phyloP scores from a whole-genome alignment of 2,888 invertebrate species.

The Bombylius discolor region DNA sequence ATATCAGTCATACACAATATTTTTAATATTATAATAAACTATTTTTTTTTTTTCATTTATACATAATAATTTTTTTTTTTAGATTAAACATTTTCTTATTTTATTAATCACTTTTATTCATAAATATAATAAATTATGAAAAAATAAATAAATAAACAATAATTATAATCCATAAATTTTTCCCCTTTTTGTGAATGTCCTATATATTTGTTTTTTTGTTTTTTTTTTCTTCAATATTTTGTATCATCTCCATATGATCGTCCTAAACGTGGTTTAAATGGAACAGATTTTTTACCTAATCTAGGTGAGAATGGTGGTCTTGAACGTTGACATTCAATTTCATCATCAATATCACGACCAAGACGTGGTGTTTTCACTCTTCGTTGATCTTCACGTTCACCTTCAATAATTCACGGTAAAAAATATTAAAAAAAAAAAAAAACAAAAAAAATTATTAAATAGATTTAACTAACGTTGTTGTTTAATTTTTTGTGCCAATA shows the following conservation, averaged over 20 bases:
- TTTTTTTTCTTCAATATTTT: not conserved
- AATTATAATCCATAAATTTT: too few relatives aligned
- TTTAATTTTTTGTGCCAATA: conserved; percentile 3
- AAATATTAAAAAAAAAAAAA: not conserved
- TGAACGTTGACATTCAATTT: conserved; percentile 25
- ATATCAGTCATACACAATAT: too few relatives aligned
- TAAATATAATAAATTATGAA: too few relatives aligned
- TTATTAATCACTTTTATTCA: too few relatives aligned
- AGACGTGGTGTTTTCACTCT: not conserved
- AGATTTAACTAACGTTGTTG: not conserved
- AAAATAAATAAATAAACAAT: too few relatives aligned
- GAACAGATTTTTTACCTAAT: conserved; percentile 37
- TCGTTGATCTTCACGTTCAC: not conserved
- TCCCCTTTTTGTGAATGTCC: too few relatives aligned
- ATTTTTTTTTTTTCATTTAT: too few relatives aligned
- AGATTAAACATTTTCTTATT: too few relatives aligned
- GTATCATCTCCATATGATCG: not conserved
- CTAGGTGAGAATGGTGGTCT: conserved; percentile 38
- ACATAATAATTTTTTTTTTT: too few relatives aligned
- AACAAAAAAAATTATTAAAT: not conserved
- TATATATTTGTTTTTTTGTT: too few relatives aligned
- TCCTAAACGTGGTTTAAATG: conserved; percentile 38
- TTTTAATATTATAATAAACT: too few relatives aligned
- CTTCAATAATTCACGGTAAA: not conserved
- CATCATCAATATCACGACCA: conserved; percentile 3